Conservation (phyloP, 2,113 vertebrate genomes). For the Cyphomyrus discorhynchus region DNA sequence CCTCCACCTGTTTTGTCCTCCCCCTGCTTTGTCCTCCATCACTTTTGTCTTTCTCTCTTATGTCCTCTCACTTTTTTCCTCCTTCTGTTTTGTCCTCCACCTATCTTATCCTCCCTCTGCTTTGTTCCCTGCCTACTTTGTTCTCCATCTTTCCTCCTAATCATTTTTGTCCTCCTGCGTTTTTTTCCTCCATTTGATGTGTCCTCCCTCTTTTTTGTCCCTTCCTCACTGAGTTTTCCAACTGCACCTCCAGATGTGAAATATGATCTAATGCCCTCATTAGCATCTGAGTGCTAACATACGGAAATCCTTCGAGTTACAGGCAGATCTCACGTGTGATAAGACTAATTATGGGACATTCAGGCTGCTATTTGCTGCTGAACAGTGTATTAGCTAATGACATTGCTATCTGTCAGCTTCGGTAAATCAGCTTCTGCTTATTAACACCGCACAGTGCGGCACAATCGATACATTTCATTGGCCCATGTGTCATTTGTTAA, state of each 20-base stretch:
- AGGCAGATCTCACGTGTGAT: conserved; percentile 13
- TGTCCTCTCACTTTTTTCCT: background rate
- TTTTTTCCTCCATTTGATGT: background rate
- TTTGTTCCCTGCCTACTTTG: background rate
- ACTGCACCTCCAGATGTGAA: background rate
- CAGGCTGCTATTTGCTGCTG: conserved; percentile 22
- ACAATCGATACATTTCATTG: conserved; percentile 97
- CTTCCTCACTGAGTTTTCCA: background rate
- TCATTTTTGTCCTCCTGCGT: background rate
- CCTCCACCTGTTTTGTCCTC: background rate
- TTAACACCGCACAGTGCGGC: conserved; percentile 82
- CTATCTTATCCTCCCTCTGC: background rate
- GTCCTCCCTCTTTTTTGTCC: background rate
- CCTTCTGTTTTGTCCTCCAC: too few relatives aligned
- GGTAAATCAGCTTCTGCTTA: conserved; percentile 88
- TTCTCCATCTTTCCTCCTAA: background rate
- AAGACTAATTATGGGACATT: conserved; percentile 23
- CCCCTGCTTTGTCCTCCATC: background rate
- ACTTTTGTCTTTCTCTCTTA: background rate
- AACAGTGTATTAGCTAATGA: conserved; percentile 22
- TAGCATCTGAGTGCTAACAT: conserved; percentile 13
- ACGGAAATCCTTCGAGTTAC: conserved; percentile 11
- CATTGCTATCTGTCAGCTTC: conserved; percentile 68
- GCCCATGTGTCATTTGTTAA: conserved; percentile 99
- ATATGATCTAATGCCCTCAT: background rate